Base-by-base conservation (phyloP, 2,113 vertebrate species). In the Takifugu flavidus region DNA sequence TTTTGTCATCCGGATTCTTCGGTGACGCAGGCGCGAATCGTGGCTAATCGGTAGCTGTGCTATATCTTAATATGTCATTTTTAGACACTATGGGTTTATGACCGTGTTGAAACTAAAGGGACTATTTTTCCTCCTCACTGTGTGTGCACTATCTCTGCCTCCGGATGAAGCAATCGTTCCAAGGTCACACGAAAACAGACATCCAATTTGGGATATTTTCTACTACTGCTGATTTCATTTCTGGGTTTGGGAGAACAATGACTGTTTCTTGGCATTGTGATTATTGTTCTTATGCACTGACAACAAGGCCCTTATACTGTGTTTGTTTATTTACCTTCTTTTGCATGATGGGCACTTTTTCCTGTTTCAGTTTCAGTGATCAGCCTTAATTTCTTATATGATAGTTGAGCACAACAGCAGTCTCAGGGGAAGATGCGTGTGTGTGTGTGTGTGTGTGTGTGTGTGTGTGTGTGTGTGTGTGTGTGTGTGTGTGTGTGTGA, bases 331-430 rank as follows among this genome's bases (percentile, higher is more conserved):
- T 58, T 76, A 66, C 55, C 57, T 67, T 80, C 43, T 72, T 78
- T 52, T 59, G 77, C 80, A 87, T 83, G 70, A 80, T 66, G 59
- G 75, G 63, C 78, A 80, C 76, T 67, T 72, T 80, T 78, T 77
- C 42, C 45, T 47, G 13, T 75, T 82, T 87, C 67, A 51, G 72
- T 89, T 88, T 80, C 77, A 76, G 77, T 85, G 71, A 87, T 89
- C 85, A 78, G 91, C 91, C 91, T 92, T 92, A 90, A 91, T 87
- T 90, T 88, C 82, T 77, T 70, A 87, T 66, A 75, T 51, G 70
- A 87, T 84, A 88, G 88, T 89, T 51, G 86, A 90, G 89, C 90
- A 90, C 89, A 91, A 91, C 74, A 83, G 67, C 78, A 83, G 87
- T 87, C 90, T 92, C 91, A 90, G 90, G 89, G 85, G 83, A 86